These are phyloP conservation scores for Drosophila diplacantha DNA, from an alignment of 2,888 invertebrate species.

Conservation along the genomic window DNA sequence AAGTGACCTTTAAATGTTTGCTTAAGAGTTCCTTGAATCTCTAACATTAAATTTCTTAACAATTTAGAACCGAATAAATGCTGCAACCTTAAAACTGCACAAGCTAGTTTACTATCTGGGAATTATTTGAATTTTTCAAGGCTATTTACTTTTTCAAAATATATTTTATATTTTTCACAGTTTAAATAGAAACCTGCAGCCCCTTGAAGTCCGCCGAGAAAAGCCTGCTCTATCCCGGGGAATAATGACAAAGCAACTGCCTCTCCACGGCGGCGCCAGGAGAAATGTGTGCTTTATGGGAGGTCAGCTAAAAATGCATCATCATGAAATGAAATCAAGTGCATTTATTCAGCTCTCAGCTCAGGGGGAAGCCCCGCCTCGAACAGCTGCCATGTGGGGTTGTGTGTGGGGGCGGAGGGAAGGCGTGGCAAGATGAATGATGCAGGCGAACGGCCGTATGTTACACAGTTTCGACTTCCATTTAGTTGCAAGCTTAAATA, in stretches of 20 bases:
- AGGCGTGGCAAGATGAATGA: slow-evolving; percentile 60
- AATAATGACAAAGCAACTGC: slow-evolving; percentile 56
- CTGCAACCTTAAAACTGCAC: background rate
- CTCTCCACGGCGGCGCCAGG: slow-evolving; percentile 25
- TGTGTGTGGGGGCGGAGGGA: background rate
- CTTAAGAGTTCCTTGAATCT: rapidly evolving
- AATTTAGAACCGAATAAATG: rapidly evolving
- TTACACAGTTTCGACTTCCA: slow-evolving; percentile 48
- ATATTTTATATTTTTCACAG: background rate
- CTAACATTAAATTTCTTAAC: background rate
- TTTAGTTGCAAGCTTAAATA: slow-evolving; percentile 63
- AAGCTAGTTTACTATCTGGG: too few species aligned
- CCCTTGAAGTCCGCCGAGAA: slow-evolving; percentile 3
- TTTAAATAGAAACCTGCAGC: background rate
- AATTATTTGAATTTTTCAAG: background rate
- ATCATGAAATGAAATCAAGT: slow-evolving; percentile 69
- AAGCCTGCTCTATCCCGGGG: background rate
- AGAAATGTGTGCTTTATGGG: slow-evolving; percentile 31
- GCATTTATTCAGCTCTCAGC: slow-evolving; percentile 59
- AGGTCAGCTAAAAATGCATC: slow-evolving; percentile 57
- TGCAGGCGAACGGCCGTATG: slow-evolving; percentile 49
- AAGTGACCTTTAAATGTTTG: background rate
- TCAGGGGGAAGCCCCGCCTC: slow-evolving; percentile 3
- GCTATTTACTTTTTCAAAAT: background rate
- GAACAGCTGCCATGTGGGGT: slow-evolving; percentile 25